phyloP scores from a whole-genome alignment of 2,113 vertebrate genomes.

The Dermatemys mawii region DNA sequence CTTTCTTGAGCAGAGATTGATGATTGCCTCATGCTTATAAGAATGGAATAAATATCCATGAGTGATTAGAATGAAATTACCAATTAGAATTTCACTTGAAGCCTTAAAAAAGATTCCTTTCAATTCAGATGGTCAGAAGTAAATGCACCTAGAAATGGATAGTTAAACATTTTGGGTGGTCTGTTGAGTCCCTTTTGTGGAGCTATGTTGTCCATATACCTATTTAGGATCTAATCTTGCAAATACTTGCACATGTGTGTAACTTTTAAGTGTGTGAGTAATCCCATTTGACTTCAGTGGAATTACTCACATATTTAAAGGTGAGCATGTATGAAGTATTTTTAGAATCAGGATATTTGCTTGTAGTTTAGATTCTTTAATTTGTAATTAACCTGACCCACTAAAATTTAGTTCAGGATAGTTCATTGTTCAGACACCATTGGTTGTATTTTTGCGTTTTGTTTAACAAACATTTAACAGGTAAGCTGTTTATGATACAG shows the following conservation, averaged over 20 bases:
- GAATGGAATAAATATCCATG: conserved; percentile 2
- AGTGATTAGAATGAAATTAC: background rate
- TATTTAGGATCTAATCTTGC: conserved; percentile 28
- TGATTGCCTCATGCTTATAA: background rate
- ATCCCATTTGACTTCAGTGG: conserved; percentile 14
- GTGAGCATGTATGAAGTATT: conserved; percentile 27
- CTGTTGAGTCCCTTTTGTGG: background rate
- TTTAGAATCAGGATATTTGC: background rate
- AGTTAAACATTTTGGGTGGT: background rate
- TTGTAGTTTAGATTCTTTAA: background rate
- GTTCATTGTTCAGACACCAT: fast-evolving
- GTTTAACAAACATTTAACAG: background rate
- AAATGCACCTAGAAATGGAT: background rate
- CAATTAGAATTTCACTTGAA: background rate
- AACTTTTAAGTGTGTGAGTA: conserved; percentile 25
- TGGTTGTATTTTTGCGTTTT: background rate
- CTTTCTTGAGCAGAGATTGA: background rate
- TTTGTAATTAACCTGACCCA: background rate
- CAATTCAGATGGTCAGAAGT: background rate
- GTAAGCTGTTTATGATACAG: background rate
- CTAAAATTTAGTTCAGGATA: background rate
- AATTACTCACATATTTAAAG: conserved; percentile 20
- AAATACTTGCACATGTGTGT: conserved; percentile 45
- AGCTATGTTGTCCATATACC: background rate
- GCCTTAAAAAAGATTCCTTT: conserved; percentile 18